A percentile compares a stretch with the other conserved stretches of the same genome.
phyloP scores from a whole-genome alignment of 2,888 invertebrate species.

The Mythimna pallens region DNA sequence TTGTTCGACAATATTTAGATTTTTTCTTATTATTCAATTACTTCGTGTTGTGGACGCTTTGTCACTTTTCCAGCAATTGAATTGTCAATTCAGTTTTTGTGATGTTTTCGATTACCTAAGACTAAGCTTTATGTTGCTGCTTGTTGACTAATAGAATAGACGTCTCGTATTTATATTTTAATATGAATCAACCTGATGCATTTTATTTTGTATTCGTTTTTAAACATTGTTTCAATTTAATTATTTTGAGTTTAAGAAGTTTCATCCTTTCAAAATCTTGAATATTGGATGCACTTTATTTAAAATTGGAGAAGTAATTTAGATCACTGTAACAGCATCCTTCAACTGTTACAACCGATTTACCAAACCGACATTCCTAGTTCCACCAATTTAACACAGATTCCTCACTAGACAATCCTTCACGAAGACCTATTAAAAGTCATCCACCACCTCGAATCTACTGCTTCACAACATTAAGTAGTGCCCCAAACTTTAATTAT shows the following conservation, averaged over 20 bases:
- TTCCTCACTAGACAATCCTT: conserved; percentile 85
- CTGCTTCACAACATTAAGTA: conserved; percentile 89
- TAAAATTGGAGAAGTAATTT: conserved; percentile 10
- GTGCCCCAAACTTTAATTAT: conserved; percentile 91
- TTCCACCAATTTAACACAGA: conserved; percentile 83
- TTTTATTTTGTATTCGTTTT: neutral
- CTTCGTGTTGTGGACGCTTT: conserved; percentile 40
- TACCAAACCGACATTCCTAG: conserved; percentile 65
- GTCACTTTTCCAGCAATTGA: conserved; percentile 56
- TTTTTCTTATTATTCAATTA: conserved; percentile 54
- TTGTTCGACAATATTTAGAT: conserved; percentile 42
- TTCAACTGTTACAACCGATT: conserved; percentile 61
- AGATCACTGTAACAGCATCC: conserved; percentile 50
- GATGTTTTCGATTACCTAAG: conserved; percentile 42
- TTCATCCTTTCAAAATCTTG: neutral
- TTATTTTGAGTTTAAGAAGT: too few relatives aligned
- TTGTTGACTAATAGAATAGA: conserved; percentile 27
- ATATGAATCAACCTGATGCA: neutral
- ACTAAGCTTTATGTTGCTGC: conserved; percentile 41
- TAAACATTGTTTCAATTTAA: neutral
- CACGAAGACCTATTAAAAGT: conserved; percentile 89
- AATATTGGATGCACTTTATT: neutral
- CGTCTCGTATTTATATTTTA: conserved; percentile 4
- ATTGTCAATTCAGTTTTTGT: conserved; percentile 61
- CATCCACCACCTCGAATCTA: conserved; percentile 88